Percentiles rank a stretch among this genome's conserved stretches.
Conservation (phyloP, 2,113 vertebrate genomes). For the Coreoperca whiteheadi region DNA sequence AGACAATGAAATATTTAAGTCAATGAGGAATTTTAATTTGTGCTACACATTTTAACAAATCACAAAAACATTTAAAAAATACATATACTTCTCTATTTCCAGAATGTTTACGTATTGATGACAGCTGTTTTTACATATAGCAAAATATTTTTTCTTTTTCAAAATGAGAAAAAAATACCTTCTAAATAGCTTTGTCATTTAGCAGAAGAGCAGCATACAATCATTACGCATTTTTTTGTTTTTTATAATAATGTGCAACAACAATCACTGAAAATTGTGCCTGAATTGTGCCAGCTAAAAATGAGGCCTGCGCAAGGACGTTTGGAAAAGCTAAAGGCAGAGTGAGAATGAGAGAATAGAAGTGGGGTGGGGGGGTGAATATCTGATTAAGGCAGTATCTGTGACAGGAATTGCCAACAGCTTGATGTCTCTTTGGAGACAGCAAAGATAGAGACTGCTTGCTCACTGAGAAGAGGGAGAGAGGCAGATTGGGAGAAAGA, state of each 20-base stretch:
- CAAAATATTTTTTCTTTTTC: constrained; percentile 72
- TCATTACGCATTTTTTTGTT: constrained; percentile 67
- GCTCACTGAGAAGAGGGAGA: constrained; percentile 24
- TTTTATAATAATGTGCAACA: constrained; percentile 72
- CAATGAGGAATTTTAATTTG: constrained; percentile 81
- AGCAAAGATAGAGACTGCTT: constrained; percentile 29
- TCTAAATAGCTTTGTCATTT: constrained; percentile 77
- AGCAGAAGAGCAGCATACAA: constrained; percentile 79
- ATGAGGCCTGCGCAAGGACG: constrained; percentile 46
- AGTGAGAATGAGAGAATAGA: constrained; percentile 43
- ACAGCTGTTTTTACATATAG: constrained; percentile 73
- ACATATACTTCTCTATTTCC: constrained; percentile 79
- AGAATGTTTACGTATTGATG: constrained; percentile 77
- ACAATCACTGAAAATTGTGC: constrained; percentile 69
- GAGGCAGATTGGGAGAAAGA: constrained; percentile 23
- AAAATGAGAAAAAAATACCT: constrained; percentile 75
- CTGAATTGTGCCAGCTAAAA: constrained; percentile 66
- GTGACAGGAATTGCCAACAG: constrained; percentile 58
- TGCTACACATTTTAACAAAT: constrained; percentile 82
- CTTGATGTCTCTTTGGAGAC: constrained; percentile 50
- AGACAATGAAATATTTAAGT: constrained; percentile 28
- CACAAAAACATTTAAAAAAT: constrained; percentile 84
- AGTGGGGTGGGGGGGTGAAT: constrained; percentile 23
- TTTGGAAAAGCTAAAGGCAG: constrained; percentile 60
- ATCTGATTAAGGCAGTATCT: constrained; percentile 61